These are phyloP conservation scores for Esox masquinongy DNA, from an alignment of 2,797 vertebrate genomes.

Conservation along the genomic window DNA sequence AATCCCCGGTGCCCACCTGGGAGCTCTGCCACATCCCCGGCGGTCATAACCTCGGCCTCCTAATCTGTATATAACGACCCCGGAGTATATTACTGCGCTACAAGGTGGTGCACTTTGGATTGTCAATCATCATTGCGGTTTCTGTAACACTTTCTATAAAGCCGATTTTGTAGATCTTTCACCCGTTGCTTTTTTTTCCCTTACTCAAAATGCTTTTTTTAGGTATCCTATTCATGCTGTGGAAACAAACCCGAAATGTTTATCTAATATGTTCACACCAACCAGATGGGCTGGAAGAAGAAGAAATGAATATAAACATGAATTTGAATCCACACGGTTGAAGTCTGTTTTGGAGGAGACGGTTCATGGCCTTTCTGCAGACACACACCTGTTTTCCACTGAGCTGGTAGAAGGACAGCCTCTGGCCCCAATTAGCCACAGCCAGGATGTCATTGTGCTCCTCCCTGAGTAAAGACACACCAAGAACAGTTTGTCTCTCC, in stretches of 20 bases:
- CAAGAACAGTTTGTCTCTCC: not conserved
- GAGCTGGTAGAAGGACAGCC: constrained; percentile 96
- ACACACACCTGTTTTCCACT: constrained; percentile 93
- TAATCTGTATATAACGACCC: not conserved
- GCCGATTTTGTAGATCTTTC: not conserved
- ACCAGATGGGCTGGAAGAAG: not conserved
- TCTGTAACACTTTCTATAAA: not conserved
- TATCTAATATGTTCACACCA: not conserved
- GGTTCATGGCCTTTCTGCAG: not conserved
- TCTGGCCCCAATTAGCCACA: constrained; percentile 97
- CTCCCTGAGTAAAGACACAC: constrained; percentile 77
- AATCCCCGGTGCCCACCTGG: constrained; percentile 15
- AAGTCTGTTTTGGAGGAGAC: not conserved
- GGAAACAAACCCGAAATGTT: not conserved
- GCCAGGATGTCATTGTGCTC: constrained; percentile 96
- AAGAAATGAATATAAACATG: not conserved
- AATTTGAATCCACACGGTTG: not conserved
- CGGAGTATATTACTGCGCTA: not conserved
- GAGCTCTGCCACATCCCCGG: constrained; percentile 10
- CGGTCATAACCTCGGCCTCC: constrained; percentile 9
- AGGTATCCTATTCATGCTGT: not conserved
- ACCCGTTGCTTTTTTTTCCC: not conserved
- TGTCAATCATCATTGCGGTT: no score
- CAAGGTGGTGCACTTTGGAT: not conserved
- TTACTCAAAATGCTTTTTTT: not conserved